Base-by-base conservation (phyloP, 2,797 vertebrate genomes). In the Channallabes apus region DNA sequence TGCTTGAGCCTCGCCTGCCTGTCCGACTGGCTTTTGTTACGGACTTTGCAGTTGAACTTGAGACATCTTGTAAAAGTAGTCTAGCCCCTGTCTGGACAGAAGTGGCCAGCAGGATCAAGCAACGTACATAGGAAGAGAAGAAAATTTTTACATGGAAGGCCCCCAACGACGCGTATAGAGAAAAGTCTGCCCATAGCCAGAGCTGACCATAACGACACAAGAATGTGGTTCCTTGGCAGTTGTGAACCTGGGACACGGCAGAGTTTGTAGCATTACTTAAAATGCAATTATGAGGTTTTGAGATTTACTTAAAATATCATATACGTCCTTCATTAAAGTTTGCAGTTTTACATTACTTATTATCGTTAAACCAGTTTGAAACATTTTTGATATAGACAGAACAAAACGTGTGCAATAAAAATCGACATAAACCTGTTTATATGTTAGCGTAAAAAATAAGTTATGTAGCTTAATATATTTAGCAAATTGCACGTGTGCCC, bases 51-150 rank as follows among this genome's bases (percentile, higher is more conserved):
- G 94, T 95, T 96, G 92, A 93, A 93, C 92, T 93, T 93, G 95
- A 96, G 94, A 95, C 94, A 94, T 93, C 94, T 95, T 93, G 94
- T 95, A 95, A 96, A 96, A 93, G 93, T 91, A 91, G 95, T 95
- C 95, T 95, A 94, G 94, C 89, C 92, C 85, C 90, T 93, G 94
- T 96, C 95, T 95, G 92, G 94, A 82, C 86, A 84, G 85, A 86
- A 89, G 85, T 56, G 80, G 89, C 83, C 90, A 87, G 86, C 77
- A 88, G 85, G 86, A 84, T 73, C 71, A 83, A 84, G 80, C 82
- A 27, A 87, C 80, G 85, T 86, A 69, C 75, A 62, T 84, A 58
- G 89, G 85, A 88, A 86, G 86, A 90, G 89, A 89, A 92, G 88
- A 91, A 92, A 90, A 73, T 76, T 90, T 87, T 85, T 87, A 91